A percentile compares a stretch with the other conserved stretches of the same genome.
Evolutionary conservation across 2,888 invertebrate species (phyloP).

Genomic region (Nemoura dubitans): DNA sequence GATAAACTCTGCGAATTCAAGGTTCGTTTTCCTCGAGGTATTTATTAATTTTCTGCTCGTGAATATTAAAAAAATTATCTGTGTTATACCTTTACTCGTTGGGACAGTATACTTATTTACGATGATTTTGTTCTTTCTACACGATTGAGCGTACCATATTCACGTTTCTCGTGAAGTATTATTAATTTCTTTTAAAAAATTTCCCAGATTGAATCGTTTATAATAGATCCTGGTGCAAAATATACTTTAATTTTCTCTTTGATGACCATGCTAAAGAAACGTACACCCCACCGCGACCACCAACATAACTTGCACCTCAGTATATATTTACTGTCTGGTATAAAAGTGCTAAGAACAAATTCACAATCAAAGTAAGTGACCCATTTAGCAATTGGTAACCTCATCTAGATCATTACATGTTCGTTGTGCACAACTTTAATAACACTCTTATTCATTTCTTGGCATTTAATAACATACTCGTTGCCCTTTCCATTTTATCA

Average conservation of each 20-base stretch:
- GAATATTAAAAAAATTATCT: not conserved
- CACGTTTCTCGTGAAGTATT: not conserved
- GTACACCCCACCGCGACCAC: not conserved
- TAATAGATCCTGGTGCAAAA: not conserved
- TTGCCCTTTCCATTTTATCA: not conserved
- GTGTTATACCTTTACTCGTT: not conserved
- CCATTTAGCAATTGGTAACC: not conserved
- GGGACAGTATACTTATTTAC: not conserved
- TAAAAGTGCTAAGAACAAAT: not conserved
- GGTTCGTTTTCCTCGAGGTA: not conserved
- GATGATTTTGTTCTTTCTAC: not conserved
- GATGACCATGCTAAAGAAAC: not conserved
- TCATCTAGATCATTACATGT: not conserved
- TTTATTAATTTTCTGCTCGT: slow-evolving; percentile 4
- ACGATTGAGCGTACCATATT: not conserved
- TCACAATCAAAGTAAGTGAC: not conserved
- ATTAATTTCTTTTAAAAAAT: not conserved
- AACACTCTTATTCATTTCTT: not conserved
- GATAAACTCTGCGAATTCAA: not conserved
- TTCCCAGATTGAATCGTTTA: not conserved
- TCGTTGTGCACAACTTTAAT: not conserved
- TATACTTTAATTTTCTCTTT: not conserved
- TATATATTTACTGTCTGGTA: not conserved
- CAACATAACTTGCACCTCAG: not conserved
- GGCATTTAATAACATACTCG: not conserved